These are phyloP conservation scores for Mimachlamys varia DNA, from an alignment of 2,888 invertebrate genomes.

Conservation along the genomic window DNA sequence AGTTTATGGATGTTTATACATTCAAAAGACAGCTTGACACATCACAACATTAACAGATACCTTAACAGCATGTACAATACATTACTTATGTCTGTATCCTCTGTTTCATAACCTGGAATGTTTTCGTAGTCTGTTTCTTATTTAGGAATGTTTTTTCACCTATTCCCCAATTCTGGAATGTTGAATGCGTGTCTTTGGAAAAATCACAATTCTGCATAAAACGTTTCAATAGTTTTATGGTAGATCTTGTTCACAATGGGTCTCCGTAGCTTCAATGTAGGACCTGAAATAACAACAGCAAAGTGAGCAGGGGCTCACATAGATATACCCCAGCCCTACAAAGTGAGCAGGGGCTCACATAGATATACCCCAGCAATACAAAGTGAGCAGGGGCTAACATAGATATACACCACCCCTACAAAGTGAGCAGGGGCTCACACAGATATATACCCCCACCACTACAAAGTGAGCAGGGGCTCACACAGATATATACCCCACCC, in stretches of 20 bases:
- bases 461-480: no score
- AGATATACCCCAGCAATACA: background rate
- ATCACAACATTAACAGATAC: no score
- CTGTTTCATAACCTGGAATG: background rate
- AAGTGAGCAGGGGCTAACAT: no score
- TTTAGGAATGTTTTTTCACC: background rate
- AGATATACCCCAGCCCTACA: no score
- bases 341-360: no score
- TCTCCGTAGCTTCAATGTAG: conserved; percentile 93
- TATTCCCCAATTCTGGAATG: background rate
- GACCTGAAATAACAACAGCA: conserved; percentile 84
- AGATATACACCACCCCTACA: no score
- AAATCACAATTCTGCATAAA: conserved; percentile 84
- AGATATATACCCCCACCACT: no score
- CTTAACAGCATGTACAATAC: no score
- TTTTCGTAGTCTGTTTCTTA: background rate
- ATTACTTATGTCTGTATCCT: background rate
- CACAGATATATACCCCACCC: no score
- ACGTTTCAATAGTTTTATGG: conserved; percentile 89
- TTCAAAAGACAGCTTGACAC: no score
- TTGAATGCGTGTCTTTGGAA: background rate
- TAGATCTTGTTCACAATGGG: conserved; percentile 90
- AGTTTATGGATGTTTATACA: no score
- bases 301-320: background rate
- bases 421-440: no score